Conservation (phyloP, 2,888 invertebrate species). For the Drosophila nr. fundita region DNA sequence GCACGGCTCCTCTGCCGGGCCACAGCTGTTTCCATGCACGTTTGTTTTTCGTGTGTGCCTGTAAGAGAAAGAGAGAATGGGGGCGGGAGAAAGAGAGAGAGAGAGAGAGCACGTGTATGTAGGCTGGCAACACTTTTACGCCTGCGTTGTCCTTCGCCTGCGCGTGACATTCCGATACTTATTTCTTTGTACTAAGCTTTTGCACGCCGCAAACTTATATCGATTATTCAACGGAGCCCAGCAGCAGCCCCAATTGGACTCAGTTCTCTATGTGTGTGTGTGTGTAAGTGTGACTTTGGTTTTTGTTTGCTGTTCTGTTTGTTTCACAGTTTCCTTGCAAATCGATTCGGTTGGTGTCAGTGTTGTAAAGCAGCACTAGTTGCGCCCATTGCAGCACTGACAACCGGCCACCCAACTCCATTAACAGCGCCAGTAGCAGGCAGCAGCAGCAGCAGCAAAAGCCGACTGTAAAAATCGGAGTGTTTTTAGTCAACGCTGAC, state of each 20-base stretch:
- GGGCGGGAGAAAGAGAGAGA: not conserved
- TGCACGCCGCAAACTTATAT: constrained; percentile 60
- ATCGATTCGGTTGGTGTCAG: constrained; percentile 50
- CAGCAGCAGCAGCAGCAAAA: constrained; percentile 20
- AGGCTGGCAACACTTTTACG: constrained; percentile 65
- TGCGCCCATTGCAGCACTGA: constrained; percentile 58
- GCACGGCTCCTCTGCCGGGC: constrained; percentile 22
- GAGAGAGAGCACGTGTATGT: constrained; percentile 14
- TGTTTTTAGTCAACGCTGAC: constrained; percentile 49
- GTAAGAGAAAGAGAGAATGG: not conserved
- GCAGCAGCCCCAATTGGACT: constrained; percentile 14
- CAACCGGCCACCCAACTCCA: constrained; percentile 22
- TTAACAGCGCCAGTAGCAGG: constrained; percentile 6
- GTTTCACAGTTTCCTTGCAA: constrained; percentile 36
- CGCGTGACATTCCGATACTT: constrained; percentile 74
- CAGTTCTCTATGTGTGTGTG: constrained; percentile 6
- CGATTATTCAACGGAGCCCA: constrained; percentile 60
- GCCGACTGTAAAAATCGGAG: constrained; percentile 33
- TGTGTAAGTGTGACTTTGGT: constrained; percentile 4
- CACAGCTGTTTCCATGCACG: constrained; percentile 64
- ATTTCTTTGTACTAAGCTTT: constrained; percentile 39
- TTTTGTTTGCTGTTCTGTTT: constrained; percentile 16
- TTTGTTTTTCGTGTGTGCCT: constrained; percentile 1
- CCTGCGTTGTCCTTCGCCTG: constrained; percentile 70
- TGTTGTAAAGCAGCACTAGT: constrained; percentile 65